Percentiles rank a stretch among this genome's conserved stretches.
These are phyloP conservation scores for Lagenorhynchus albirostris DNA, from an alignment of 2,113 vertebrate genomes.

Conservation along the genomic window DNA sequence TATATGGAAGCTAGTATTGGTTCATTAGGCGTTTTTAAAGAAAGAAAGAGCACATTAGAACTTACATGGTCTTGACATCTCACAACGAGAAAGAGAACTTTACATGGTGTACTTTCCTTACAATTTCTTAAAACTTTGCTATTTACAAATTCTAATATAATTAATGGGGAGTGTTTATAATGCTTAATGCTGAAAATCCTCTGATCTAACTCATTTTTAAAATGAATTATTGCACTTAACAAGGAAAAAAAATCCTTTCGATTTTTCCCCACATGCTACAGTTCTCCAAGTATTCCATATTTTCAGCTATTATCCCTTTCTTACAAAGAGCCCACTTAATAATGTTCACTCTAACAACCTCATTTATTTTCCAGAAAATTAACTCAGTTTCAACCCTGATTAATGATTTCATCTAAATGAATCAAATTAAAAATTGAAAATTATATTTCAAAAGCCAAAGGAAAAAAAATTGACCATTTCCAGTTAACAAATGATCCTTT, in stretches of 20 bases:
- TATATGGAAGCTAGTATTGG: neutral
- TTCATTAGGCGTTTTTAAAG: neutral
- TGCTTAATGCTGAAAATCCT: slow-evolving; percentile 75
- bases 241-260: slow-evolving; percentile 72
- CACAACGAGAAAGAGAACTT: neutral
- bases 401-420: slow-evolving; percentile 99
- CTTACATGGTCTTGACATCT: neutral
- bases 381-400: slow-evolving; percentile 99
- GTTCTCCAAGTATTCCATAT: slow-evolving; percentile 80
- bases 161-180: slow-evolving; percentile 77
- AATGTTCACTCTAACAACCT: slow-evolving; percentile 97
- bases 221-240: slow-evolving; percentile 85
- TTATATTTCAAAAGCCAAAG: slow-evolving; percentile 99
- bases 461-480: slow-evolving; percentile 91
- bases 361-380: slow-evolving; percentile 99
- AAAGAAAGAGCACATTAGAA: neutral
- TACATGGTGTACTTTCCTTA: neutral
- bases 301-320: slow-evolving; percentile 86
- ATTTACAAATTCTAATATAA: slow-evolving; percentile 69
- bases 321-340: slow-evolving; percentile 92
- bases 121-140: slow-evolving; percentile 42
- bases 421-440: slow-evolving; percentile 99
- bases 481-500: slow-evolving; percentile 99
- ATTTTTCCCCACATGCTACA: slow-evolving; percentile 79
- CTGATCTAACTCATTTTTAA: slow-evolving; percentile 78